Conservation (phyloP, 2,113 vertebrate species). For the Myiopsitta monachus region DNA sequence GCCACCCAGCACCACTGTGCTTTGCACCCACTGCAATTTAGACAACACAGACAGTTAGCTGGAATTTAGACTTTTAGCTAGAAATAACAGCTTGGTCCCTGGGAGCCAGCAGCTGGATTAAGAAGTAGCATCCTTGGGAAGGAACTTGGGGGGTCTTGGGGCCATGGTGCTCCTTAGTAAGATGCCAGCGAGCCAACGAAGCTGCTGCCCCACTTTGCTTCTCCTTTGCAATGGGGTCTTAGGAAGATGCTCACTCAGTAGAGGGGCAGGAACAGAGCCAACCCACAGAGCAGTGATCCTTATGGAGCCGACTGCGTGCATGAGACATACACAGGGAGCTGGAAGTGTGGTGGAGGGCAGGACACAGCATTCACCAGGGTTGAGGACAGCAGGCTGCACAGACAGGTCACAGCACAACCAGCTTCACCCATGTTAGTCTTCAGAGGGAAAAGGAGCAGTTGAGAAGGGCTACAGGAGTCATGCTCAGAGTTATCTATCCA, state of each 20-base stretch:
- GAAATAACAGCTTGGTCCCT: not conserved
- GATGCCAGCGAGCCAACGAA: not conserved
- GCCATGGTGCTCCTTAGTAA: not conserved
- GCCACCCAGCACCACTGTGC: not conserved
- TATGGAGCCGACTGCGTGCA: fast-evolving
- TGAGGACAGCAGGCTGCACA: not conserved
- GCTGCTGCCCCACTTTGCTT: not conserved
- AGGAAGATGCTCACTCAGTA: not conserved
- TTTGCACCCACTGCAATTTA: not conserved
- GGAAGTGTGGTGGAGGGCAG: not conserved
- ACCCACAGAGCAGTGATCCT: fast-evolving
- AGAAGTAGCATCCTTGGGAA: not conserved
- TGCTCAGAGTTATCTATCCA: not conserved
- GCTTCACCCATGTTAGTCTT: not conserved
- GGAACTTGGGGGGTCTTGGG: not conserved
- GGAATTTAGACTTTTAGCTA: not conserved
- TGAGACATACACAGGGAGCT: fast-evolving
- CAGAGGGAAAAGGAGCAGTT: not conserved
- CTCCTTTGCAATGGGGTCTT: fast-evolving
- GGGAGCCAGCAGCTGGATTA: not conserved
- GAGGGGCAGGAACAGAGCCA: not conserved
- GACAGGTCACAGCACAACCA: not conserved
- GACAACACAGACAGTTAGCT: not conserved
- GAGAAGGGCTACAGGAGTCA: not conserved
- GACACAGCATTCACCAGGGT: not conserved